phyloP scores from a whole-genome alignment of 1,140 invertebrate genomes.

The Anadara kagoshimensis region DNA sequence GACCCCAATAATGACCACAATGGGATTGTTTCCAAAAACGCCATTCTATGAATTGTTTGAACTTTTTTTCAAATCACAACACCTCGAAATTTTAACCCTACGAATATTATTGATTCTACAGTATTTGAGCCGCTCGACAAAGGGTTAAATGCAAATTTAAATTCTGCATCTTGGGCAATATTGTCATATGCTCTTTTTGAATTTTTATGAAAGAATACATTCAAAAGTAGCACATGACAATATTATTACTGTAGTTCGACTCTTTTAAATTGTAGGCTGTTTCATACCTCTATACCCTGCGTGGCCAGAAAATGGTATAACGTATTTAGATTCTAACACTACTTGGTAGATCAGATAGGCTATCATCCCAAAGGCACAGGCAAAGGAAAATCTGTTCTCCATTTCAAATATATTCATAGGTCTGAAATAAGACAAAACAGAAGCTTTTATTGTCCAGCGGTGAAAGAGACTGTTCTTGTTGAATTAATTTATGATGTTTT shows the following conservation, averaged over 20 bases:
- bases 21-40: no score
- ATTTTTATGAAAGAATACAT: background rate
- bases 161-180: background rate
- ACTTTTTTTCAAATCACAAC: no score
- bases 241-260: background rate
- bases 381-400: conserved; percentile 8
- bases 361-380: background rate
- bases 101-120: no score
- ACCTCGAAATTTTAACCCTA: no score
- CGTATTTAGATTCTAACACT: conserved; percentile 1
- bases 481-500: no score
- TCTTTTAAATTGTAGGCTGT: background rate
- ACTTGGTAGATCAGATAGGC: conserved; percentile 8
- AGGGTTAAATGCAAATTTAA: background rate
- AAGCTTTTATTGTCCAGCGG: no score
- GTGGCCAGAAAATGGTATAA: conserved; percentile 9
- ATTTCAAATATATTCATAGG: conserved; percentile 15
- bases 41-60: no score
- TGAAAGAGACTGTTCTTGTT: no score
- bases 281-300: background rate
- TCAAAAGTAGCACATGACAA: background rate
- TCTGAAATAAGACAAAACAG: background rate
- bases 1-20: no score
- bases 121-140: no score
- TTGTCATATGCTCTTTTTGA: background rate